Evolutionary conservation across 2,888 invertebrate genomes (phyloP).

Genomic region (Netelia melanura): DNA sequence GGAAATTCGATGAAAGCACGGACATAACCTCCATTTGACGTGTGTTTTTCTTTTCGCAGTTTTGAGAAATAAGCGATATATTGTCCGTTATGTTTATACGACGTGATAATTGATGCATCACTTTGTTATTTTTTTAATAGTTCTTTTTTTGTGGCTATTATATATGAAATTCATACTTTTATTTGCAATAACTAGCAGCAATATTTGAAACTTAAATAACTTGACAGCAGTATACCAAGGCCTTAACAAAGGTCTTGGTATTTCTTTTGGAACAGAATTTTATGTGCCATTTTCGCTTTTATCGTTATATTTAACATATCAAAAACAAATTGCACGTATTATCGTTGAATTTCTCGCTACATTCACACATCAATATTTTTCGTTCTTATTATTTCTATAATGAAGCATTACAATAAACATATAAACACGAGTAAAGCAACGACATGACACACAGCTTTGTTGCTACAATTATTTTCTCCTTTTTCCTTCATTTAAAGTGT

Average conservation of each 20-base stretch:
- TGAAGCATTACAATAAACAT: constrained; percentile 15
- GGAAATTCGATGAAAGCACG: background rate
- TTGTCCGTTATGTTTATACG: background rate
- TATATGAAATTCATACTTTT: too few relatives aligned
- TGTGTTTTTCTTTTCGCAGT: background rate
- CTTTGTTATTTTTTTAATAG: background rate
- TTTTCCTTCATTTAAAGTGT: background rate
- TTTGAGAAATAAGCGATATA: background rate
- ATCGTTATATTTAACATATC: too few relatives aligned
- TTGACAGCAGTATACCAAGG: too few relatives aligned
- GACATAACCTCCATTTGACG: constrained; percentile 44
- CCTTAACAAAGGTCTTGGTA: too few relatives aligned
- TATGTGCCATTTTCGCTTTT: too few relatives aligned
- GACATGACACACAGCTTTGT: constrained; percentile 34
- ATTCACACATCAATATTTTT: background rate
- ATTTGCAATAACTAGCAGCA: too few relatives aligned
- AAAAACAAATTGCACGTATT: too few relatives aligned
- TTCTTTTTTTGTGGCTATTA: background rate
- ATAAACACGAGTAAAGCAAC: background rate
- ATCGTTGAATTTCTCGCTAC: background rate
- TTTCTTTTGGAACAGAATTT: too few relatives aligned
- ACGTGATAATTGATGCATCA: background rate
- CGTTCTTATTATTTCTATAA: background rate
- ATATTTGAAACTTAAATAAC: too few relatives aligned
- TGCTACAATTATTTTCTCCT: constrained; percentile 13